Evolutionary conservation across 2,113 vertebrate genomes (phyloP), one percentile per base, ranked within the genome.

Genomic region (Bujurquina vittata): DNA sequence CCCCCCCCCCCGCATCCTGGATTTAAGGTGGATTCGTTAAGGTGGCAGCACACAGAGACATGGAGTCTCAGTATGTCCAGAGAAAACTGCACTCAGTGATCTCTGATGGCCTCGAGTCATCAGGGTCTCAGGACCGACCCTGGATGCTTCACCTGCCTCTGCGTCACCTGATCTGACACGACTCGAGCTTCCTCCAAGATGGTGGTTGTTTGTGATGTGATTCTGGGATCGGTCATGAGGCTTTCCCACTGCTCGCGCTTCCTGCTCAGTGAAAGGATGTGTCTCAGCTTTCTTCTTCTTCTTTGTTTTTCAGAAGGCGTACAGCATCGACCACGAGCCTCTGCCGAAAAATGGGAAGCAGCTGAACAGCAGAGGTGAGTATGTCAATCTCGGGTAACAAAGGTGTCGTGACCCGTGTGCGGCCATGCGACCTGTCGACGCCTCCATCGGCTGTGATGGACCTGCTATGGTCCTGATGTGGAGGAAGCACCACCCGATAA

Each of bases 291-390:
- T 76, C 17, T n/a, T 29, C 15, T 75, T 61, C 40, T 86, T 75
- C 55, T 89, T 20, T 57, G 40, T 22, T 40, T 67, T 81, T 12
- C 85, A 93, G 92, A 92, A 88, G 67, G 55, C 79, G 5, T 93
- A 93, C 87, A 88, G 37, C 84, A 79, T 93, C 52, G 75, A 81
- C 67, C 91, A 90, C 3, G 81, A 90, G 84, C 77, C 84, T 72
- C 86, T 75, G 0, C 7, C 6, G 0, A 89, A 69, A 8, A 79
- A 83, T 26, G 65, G 87, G 22, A 89, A 49, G 29, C 77, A 74
- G 2, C 55, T 83, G 3, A 83, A 75, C 3, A n/a, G 6, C 33
- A 46, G n/a, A 90, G 85, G 92, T 93, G 1, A 78, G 87, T 82
- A 35, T 61, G 72, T 54, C 20, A 40, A 26, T 75, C 40, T 85